Evolutionary conservation across 2,888 invertebrate genomes (phyloP).

Genomic region (Bombyx huttoni): DNA sequence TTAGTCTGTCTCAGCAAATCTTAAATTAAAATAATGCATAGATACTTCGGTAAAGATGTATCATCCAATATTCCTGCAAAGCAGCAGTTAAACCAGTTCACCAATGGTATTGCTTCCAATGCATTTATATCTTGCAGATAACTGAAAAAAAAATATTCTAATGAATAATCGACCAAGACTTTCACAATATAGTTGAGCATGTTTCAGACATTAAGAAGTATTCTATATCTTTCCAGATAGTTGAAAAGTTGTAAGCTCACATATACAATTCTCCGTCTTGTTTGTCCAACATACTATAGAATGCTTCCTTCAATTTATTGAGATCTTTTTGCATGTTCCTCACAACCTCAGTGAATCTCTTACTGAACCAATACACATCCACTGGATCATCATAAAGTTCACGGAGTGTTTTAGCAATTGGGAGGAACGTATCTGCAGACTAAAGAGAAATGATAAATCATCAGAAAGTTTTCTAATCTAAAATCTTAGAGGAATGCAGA

Average conservation of each 20-base stretch:
- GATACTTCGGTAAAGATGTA: constrained; percentile 82
- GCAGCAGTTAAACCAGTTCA: constrained; percentile 86
- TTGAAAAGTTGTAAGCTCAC: constrained; percentile 44
- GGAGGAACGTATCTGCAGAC: constrained; percentile 71
- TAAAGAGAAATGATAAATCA: constrained; percentile 14
- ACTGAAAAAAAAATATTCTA: constrained; percentile 36
- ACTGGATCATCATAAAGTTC: constrained; percentile 81
- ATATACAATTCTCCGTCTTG: constrained; percentile 82
- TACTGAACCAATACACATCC: constrained; percentile 88
- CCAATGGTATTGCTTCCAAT: constrained; percentile 77
- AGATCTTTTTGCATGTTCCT: constrained; percentile 77
- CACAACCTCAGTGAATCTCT: constrained; percentile 80
- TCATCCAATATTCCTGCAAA: constrained; percentile 87
- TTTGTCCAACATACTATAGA: constrained; percentile 78
- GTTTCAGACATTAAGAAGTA: too few relatives aligned
- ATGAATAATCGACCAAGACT: not conserved
- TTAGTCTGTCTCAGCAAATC: not conserved
- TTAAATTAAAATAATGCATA: not conserved
- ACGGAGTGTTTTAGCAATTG: constrained; percentile 78
- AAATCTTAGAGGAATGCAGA: too few relatives aligned
- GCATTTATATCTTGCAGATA: constrained; percentile 78
- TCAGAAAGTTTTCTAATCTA: too few relatives aligned
- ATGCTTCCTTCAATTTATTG: constrained; percentile 76
- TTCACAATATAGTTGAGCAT: not conserved
- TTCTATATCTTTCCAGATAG: too few relatives aligned